These are phyloP conservation scores for Noctilio leporinus DNA, from an alignment of 2,113 vertebrate species.

Conservation along the genomic window DNA sequence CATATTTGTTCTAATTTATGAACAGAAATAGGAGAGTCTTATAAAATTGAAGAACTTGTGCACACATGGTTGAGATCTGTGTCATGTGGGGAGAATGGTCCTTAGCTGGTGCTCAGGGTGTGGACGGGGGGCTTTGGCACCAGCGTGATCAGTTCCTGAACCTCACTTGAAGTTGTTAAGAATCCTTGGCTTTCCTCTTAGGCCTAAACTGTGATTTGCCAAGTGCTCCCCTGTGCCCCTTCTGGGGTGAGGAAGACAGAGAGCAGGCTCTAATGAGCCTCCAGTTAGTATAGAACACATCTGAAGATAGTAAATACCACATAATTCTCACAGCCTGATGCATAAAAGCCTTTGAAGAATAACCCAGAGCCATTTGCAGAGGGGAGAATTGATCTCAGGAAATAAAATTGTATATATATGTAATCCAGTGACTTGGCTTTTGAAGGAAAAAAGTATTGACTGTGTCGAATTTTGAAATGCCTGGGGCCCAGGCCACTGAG, in stretches of 20 bases:
- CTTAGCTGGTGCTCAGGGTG: not conserved
- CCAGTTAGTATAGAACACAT: not conserved
- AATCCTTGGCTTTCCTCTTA: not conserved
- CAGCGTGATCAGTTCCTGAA: not conserved
- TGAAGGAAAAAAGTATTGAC: not conserved
- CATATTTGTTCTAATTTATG: not conserved
- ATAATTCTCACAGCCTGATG: not conserved
- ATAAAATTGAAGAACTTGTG: not conserved
- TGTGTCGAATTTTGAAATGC: not conserved
- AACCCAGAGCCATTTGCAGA: constrained; percentile 36
- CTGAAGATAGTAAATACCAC: constrained; percentile 27
- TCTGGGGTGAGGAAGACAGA: not conserved
- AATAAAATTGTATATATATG: constrained; percentile 29
- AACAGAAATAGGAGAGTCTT: not conserved
- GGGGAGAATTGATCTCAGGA: constrained; percentile 38
- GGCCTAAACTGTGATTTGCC: not conserved
- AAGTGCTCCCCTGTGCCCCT: not conserved
- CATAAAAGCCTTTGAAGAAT: constrained; percentile 35
- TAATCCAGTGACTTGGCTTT: constrained; percentile 7
- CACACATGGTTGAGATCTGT: not conserved
- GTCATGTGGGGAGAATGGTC: not conserved
- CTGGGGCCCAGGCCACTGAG: not conserved
- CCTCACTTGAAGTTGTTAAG: not conserved
- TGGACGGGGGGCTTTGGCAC: not conserved
- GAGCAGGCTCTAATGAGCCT: not conserved